These are phyloP conservation scores for Onychomys leucogaster DNA, from an alignment of 2,797 vertebrate genomes.

Conservation along the genomic window DNA sequence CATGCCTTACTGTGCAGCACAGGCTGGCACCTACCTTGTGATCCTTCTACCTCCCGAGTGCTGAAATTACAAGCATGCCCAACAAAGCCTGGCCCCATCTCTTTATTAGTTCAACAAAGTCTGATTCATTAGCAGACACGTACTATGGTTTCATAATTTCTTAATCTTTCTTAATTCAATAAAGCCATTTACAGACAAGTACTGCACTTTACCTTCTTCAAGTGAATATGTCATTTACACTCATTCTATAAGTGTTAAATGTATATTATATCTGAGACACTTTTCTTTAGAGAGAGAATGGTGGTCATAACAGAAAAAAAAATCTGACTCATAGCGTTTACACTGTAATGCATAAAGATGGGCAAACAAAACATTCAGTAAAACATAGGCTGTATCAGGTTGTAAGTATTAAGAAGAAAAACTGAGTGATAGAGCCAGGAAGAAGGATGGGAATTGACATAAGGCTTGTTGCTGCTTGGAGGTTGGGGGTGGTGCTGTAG, in stretches of 20 bases:
- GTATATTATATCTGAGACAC: neutral
- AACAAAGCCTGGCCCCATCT: neutral
- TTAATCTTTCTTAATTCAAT: conserved; percentile 22
- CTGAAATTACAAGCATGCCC: neutral
- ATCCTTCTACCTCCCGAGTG: neutral
- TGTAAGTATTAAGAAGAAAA: conserved; percentile 7
- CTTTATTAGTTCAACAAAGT: neutral
- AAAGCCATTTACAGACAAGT: neutral
- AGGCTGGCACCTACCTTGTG: neutral
- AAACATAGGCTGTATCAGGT: neutral
- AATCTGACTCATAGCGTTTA: neutral
- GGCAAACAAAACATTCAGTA: conserved; percentile 23
- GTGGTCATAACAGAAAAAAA: conserved; percentile 37
- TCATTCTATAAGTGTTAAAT: conserved; percentile 16
- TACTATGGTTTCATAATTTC: neutral
- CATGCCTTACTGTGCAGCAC: neutral
- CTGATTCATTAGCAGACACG: neutral
- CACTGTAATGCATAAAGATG: conserved; percentile 17
- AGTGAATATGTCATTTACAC: conserved; percentile 15
- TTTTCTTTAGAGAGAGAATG: conserved; percentile 19
- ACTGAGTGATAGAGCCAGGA: neutral
- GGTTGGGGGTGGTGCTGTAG: neutral
- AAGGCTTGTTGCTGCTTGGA: neutral
- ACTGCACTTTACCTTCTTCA: neutral
- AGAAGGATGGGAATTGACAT: neutral